A percentile compares a stretch with the other conserved stretches of the same genome.
Evolutionary conservation across 2,113 vertebrate species (phyloP).

Genomic region (Poecile atricapillus): DNA sequence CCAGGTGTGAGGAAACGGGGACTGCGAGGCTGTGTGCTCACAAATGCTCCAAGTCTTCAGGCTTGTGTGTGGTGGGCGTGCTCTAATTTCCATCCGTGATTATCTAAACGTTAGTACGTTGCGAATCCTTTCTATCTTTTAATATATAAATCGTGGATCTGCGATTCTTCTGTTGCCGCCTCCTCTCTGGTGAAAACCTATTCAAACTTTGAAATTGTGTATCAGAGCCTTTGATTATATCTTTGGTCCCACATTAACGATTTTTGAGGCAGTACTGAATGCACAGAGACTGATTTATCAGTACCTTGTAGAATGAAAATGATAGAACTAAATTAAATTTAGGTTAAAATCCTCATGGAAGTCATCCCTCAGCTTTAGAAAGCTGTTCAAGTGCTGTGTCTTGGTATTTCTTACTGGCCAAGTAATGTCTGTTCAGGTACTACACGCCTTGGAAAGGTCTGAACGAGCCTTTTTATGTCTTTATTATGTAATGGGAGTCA

Average conservation of each 20-base stretch:
- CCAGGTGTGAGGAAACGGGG: fast-evolving
- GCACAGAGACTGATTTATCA: background rate
- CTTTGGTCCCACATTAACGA: too few relatives aligned
- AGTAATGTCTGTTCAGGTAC: background rate
- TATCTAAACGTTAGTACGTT: background rate
- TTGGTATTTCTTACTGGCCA: background rate
- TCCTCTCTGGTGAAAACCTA: background rate
- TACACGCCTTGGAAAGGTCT: background rate
- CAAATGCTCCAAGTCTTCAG: fast-evolving
- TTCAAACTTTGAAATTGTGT: background rate
- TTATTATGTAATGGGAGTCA: background rate
- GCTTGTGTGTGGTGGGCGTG: background rate
- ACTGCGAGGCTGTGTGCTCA: fast-evolving
- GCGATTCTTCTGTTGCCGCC: background rate
- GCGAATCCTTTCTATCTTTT: background rate
- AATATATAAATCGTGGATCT: background rate
- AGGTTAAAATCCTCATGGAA: background rate
- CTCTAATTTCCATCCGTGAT: background rate
- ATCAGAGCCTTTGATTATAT: background rate
- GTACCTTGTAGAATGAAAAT: background rate
- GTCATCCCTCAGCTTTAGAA: background rate
- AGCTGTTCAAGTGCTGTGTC: background rate
- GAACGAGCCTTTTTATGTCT: background rate
- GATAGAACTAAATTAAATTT: background rate
- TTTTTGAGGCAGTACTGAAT: background rate